These are phyloP conservation scores for Strigamia maritima DNA, from an alignment of 2,888 invertebrate genomes.

Conservation along the genomic window DNA sequence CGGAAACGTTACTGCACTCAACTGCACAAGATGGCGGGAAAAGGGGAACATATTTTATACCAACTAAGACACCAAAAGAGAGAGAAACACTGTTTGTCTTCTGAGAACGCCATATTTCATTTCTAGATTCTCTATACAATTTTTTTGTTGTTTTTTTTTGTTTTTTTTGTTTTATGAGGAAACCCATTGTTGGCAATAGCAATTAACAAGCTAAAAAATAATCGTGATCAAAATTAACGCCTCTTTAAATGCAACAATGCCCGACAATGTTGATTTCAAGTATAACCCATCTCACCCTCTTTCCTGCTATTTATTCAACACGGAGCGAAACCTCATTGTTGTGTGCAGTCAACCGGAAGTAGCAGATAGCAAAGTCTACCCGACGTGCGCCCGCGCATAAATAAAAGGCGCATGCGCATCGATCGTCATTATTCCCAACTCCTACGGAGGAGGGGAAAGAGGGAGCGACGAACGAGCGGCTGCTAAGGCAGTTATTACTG, in stretches of 20 bases:
- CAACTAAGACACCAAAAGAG: background rate
- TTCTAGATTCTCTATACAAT: too few species aligned
- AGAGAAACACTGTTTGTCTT: background rate
- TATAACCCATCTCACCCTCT: background rate
- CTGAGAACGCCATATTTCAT: background rate
- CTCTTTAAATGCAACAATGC: background rate
- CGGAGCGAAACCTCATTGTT: constrained; percentile 22
- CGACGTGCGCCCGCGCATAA: constrained; percentile 18
- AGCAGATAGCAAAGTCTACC: constrained; percentile 36
- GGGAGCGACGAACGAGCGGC: background rate
- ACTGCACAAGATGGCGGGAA: background rate
- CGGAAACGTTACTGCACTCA: constrained; percentile 24
- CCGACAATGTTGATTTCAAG: background rate
- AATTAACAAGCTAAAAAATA: background rate
- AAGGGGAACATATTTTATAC: background rate
- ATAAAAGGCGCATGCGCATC: constrained; percentile 30
- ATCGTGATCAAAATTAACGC: background rate
- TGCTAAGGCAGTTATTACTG: constrained; percentile 7
- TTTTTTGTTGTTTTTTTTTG: too few species aligned
- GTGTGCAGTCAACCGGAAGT: constrained; percentile 41
- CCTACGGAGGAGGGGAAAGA: background rate
- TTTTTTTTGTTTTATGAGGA: background rate
- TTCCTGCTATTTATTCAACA: constrained; percentile 32
- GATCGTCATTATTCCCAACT: background rate
- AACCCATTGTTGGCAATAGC: background rate